phyloP scores from a whole-genome alignment of 2,113 vertebrate genomes.

The Loxodonta africana region DNA sequence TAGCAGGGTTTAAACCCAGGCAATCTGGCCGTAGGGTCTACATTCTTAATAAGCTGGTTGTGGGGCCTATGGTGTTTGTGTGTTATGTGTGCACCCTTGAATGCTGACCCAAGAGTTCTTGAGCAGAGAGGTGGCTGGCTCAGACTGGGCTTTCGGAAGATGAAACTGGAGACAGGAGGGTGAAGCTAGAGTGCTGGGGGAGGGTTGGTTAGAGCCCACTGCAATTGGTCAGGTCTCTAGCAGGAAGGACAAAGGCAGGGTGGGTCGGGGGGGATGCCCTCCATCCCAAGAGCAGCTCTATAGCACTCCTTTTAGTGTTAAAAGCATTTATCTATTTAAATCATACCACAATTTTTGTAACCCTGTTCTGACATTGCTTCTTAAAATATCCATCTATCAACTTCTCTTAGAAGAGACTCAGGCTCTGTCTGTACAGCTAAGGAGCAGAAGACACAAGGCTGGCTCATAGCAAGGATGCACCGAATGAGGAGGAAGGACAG shows the following conservation, averaged over 20 bases:
- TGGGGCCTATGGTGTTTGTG: background rate
- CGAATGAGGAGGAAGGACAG: background rate
- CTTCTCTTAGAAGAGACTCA: background rate
- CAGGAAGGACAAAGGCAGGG: background rate
- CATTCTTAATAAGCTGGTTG: background rate
- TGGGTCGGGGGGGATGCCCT: background rate
- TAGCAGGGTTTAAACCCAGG: background rate
- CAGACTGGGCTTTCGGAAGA: background rate
- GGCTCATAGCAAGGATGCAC: background rate
- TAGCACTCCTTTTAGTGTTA: background rate
- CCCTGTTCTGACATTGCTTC: background rate
- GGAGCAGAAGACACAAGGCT: background rate
- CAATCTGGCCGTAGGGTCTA: background rate
- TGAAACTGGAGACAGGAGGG: background rate
- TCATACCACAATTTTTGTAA: background rate
- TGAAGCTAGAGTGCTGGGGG: background rate
- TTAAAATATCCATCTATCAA: background rate
- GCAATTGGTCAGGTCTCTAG: background rate
- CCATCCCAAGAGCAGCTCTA: background rate
- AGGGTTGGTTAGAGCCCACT: background rate
- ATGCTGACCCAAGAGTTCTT: background rate
- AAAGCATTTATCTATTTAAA: constrained; percentile 35
- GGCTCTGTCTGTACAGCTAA: background rate
- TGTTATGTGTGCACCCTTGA: background rate
- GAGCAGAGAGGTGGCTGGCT: background rate